Conservation (phyloP, 2,797 vertebrate genomes). For the Pristis pectinata region DNA sequence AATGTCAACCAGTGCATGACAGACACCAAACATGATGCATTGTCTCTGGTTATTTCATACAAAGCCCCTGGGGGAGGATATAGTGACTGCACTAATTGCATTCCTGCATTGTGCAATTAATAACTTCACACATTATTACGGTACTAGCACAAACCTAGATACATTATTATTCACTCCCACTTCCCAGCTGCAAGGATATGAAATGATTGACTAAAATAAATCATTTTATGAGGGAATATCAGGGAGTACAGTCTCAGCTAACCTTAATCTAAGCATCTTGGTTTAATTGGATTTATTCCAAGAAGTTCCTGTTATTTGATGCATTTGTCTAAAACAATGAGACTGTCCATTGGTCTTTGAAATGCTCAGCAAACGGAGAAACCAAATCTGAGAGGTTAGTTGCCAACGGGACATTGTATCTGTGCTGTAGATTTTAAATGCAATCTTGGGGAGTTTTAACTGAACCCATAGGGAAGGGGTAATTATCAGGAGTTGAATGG, state of each 20-base stretch:
- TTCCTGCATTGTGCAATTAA: slow-evolving; percentile 58
- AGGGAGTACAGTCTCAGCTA: slow-evolving; percentile 10
- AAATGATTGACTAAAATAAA: slow-evolving; percentile 15
- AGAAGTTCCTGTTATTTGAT: not conserved
- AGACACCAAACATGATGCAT: not conserved
- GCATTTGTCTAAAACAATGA: not conserved
- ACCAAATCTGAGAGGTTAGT: not conserved
- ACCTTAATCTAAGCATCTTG: not conserved
- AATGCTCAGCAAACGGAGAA: not conserved
- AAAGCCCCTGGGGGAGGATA: slow-evolving; percentile 51
- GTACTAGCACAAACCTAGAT: slow-evolving; percentile 43
- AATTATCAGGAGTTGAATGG: not conserved
- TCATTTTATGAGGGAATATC: not conserved
- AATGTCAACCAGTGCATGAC: not conserved
- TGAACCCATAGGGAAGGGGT: not conserved
- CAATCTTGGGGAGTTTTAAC: not conserved
- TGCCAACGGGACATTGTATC: too few relatives aligned
- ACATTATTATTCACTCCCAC: slow-evolving; percentile 29
- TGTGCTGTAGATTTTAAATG: not conserved
- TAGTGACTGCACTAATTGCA: slow-evolving; percentile 57
- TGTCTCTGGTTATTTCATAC: slow-evolving; percentile 13
- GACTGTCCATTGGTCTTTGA: not conserved
- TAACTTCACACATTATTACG: slow-evolving; percentile 64
- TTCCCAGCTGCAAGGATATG: not conserved
- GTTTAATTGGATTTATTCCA: slow-evolving; percentile 14